A percentile compares a stretch with the other conserved stretches of the same genome.
Conservation (phyloP, 92 coral and sea anemone species). For the Siderastrea radians region DNA sequence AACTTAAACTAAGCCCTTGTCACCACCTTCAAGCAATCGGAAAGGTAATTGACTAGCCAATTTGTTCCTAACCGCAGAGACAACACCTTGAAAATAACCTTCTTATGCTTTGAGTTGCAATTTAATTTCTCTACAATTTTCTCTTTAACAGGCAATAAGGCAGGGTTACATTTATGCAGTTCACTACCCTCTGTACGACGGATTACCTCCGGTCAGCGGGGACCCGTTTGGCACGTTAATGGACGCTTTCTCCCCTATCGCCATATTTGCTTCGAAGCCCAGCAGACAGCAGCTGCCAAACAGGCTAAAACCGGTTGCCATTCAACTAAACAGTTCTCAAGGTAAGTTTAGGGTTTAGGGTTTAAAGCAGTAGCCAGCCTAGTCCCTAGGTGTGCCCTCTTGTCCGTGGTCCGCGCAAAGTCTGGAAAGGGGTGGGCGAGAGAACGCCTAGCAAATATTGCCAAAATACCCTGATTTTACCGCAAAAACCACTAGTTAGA, state of each 20-base stretch:
- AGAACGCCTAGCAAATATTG: too few species aligned
- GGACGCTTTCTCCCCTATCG: slow-evolving; percentile 81
- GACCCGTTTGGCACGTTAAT: slow-evolving; percentile 53
- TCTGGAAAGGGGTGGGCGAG: too few species aligned
- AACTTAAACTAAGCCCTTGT: too few species aligned
- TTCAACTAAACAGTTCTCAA: slow-evolving; percentile 82
- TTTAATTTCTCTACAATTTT: background rate
- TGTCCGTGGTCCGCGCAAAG: too few species aligned
- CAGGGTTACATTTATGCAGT: slow-evolving; percentile 74
- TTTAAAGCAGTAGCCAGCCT: background rate
- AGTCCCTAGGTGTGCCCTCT: too few species aligned
- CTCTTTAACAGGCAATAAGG: slow-evolving; percentile 68
- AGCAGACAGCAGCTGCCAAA: slow-evolving; percentile 58
- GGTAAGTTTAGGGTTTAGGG: slow-evolving; percentile 40
- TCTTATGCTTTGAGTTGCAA: background rate
- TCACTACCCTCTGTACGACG: slow-evolving; percentile 76
- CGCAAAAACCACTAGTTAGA: too few species aligned
- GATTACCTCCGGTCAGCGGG: slow-evolving; percentile 34
- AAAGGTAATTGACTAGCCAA: background rate
- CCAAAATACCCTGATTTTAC: too few species aligned
- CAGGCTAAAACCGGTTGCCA: slow-evolving; percentile 83
- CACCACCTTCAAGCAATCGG: too few species aligned
- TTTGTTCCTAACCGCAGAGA: background rate
- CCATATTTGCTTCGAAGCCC: slow-evolving; percentile 84
- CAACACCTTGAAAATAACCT: background rate